phyloP scores from a whole-genome alignment of 2,888 invertebrate species.

The Eupeodes latifasciatus region DNA sequence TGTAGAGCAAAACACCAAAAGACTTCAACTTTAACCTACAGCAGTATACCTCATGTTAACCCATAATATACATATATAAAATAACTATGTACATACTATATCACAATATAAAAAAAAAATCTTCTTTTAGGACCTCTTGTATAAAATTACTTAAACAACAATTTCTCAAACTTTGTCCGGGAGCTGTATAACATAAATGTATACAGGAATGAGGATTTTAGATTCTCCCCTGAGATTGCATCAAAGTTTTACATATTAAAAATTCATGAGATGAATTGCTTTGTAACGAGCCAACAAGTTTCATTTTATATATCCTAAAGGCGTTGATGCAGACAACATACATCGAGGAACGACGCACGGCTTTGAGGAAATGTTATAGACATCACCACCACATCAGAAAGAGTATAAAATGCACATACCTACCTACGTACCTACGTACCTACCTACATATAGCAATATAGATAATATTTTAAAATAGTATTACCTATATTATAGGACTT shows the following conservation, averaged over 20 bases:
- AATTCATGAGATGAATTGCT: constrained; percentile 64
- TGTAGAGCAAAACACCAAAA: background rate
- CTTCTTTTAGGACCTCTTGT: constrained; percentile 15
- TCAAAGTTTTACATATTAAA: constrained; percentile 51
- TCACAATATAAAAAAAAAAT: background rate
- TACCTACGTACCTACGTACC: background rate
- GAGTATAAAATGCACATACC: background rate
- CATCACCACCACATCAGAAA: background rate
- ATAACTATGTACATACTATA: too few species aligned
- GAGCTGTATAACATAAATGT: background rate
- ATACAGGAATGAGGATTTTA: background rate
- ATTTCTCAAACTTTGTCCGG: background rate
- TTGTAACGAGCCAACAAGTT: constrained; percentile 45
- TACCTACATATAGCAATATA: background rate
- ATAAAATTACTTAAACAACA: constrained; percentile 49
- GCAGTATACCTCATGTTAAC: constrained; percentile 19
- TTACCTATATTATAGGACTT: background rate
- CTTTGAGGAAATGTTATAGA: background rate
- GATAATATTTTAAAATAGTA: background rate
- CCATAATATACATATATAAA: background rate
- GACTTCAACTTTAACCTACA: constrained; percentile 25
- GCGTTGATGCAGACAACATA: constrained; percentile 4
- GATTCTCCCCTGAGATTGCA: constrained; percentile 19
- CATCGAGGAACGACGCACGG: too few species aligned
- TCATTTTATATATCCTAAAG: constrained; percentile 11